Evolutionary conservation across 2,113 vertebrate species (phyloP).

Genomic region (Peromyscus californicus): DNA sequence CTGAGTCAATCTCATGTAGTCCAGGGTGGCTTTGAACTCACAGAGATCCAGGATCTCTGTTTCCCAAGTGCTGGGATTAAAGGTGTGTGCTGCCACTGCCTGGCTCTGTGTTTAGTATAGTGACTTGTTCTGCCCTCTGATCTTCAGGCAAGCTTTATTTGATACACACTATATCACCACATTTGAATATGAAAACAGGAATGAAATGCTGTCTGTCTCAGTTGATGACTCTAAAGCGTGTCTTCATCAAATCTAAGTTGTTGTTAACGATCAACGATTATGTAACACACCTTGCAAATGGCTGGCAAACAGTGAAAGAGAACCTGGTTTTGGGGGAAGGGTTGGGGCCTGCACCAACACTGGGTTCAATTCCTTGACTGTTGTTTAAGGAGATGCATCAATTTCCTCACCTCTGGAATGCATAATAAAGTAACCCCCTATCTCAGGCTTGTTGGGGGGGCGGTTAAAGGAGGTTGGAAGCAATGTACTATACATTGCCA

Average conservation of each 20-base stretch:
- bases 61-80: too few relatives aligned
- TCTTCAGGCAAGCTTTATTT: too few relatives aligned
- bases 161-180: too few relatives aligned
- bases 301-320: not conserved
- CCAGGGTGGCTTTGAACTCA: too few relatives aligned
- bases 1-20: too few relatives aligned
- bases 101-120: too few relatives aligned
- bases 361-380: not conserved
- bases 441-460: not conserved
- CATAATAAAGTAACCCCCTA: slow-evolving; percentile 18
- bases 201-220: not conserved
- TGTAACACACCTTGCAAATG: not conserved
- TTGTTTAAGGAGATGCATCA: slow-evolving; percentile 39
- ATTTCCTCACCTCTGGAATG: not conserved
- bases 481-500: not conserved
- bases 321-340: not conserved
- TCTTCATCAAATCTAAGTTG: not conserved
- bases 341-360: not conserved
- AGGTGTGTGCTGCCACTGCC: too few relatives aligned
- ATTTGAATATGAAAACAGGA: not conserved
- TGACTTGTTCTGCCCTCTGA: too few relatives aligned
- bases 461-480: slow-evolving; percentile 23
- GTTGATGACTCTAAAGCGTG: slow-evolving; percentile 8
- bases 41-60: too few relatives aligned
- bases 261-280: not conserved